Evolutionary conservation across 2,888 invertebrate species (phyloP), one percentile per base, ranked within the genome.

Genomic region (Germaria angustata): DNA sequence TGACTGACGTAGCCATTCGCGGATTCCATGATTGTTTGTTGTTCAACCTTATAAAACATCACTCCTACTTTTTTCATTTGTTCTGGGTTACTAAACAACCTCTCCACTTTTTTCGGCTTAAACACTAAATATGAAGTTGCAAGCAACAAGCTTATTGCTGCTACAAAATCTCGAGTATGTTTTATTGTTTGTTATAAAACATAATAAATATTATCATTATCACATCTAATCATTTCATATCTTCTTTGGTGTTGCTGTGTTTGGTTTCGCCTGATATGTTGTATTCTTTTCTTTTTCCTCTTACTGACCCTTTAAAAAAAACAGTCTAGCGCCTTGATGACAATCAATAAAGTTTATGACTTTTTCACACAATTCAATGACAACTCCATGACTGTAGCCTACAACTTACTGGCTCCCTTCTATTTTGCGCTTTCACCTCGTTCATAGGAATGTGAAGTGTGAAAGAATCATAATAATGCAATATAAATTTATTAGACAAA

Each of bases 131-230:
- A 24, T 24, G 6, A 32, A 69, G 46, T 59, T 59, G 36, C 24
- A 15, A n/a, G n/a, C n/a, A n/a, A n/a, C 28, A 44, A 57, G 15
- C n/a, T 22, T 55, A 36, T 11, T 6, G 9, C 2, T 15, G 11
- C 44, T 39, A 36, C 34, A 39, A 72, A 55, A 57, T 36, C 24
- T 46, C 24, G 32, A 13, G 17, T 32, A 4, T 24, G 34, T 36
- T 59, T 63, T 36, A 34, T 55, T 46, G n/a, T 57, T 39, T 46
- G 4, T 17, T 11, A 49, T 66, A 51, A 68, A n/a, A n/a, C n/a
- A 59, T 75, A 61, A 68, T 24, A 78, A 82, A 76, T 53, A 75
- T 75, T 71, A 79, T 82, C 71, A 79, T 79, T 82, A 79, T 79
- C 79, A 41, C 66, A 82, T 71, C 82, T 82, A 82, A 82, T 71